phyloP scores from a whole-genome alignment of 2,113 vertebrate genomes.

The Notothenia rossii region DNA sequence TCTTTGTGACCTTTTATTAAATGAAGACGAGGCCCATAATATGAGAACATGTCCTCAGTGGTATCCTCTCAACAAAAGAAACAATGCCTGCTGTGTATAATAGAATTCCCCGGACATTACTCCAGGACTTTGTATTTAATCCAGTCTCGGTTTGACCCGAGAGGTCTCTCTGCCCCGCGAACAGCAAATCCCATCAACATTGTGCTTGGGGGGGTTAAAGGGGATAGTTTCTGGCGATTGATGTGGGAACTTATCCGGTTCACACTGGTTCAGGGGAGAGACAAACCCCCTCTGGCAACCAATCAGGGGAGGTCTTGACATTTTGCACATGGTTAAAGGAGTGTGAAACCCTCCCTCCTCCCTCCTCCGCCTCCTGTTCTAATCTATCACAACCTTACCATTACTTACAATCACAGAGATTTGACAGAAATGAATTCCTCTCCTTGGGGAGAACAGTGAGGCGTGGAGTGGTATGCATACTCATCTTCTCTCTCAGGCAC shows the following conservation, averaged over 20 bases:
- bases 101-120: constrained; percentile 16
- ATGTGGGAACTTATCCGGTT: constrained; percentile 33
- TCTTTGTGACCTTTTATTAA: constrained; percentile 32
- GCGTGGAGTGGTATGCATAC: constrained; percentile 21
- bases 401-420: constrained; percentile 61
- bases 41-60: constrained; percentile 28
- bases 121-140: constrained; percentile 39
- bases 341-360: constrained; percentile 25
- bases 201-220: constrained; percentile 37
- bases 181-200: constrained; percentile 61
- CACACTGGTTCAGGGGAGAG: constrained; percentile 48
- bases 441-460: constrained; percentile 50
- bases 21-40: constrained; percentile 8
- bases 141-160: constrained; percentile 54
- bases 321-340: constrained; percentile 41
- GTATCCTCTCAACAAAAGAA: constrained; percentile 25
- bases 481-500: constrained; percentile 52
- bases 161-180: constrained; percentile 33
- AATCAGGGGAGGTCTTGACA: constrained; percentile 37
- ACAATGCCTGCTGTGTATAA: constrained; percentile 8
- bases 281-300: neutral
- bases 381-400: constrained; percentile 20
- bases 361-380: constrained; percentile 10
- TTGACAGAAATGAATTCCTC: constrained; percentile 55
- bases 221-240: constrained; percentile 6